Evolutionary conservation across 2,888 invertebrate species (phyloP).

Genomic region (Sarcophaga rosellei): DNA sequence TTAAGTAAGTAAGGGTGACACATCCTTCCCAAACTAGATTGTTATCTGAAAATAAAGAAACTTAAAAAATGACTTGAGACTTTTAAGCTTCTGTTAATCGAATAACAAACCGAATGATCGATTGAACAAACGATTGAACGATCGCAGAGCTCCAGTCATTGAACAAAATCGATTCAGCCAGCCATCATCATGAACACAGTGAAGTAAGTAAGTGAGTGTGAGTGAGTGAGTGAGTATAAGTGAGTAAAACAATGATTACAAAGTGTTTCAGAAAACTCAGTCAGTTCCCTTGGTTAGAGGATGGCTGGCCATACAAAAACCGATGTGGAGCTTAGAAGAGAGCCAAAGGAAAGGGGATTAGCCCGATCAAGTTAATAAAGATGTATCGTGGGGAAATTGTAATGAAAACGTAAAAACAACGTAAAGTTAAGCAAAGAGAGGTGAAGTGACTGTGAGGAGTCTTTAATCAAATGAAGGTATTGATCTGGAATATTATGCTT

Average conservation of each 20-base stretch:
- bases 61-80: not conserved
- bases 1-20: no score
- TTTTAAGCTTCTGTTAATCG: slow-evolving; percentile 26
- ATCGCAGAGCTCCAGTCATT: slow-evolving; percentile 1
- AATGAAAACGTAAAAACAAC: slow-evolving; percentile 20
- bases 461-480: slow-evolving; percentile 58
- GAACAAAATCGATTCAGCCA: not conserved
- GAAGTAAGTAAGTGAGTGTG: no score
- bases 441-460: not conserved
- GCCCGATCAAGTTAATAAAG: slow-evolving; percentile 49
- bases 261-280: slow-evolving; percentile 39
- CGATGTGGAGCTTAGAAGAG: not conserved
- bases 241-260: slow-evolving; percentile 20
- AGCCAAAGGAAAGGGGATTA: not conserved
- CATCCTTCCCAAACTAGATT: no score
- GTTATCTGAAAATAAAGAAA: not conserved
- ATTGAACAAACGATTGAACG: slow-evolving; percentile 51
- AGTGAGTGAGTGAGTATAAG: no score
- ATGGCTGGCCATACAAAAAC: not conserved
- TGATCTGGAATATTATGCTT: slow-evolving; percentile 62
- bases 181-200: no score
- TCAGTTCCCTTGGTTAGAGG: slow-evolving; percentile 39
- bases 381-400: slow-evolving; percentile 24
- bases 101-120: slow-evolving; percentile 57
- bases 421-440: no score